These are phyloP conservation scores for Tamandua tetradactyla DNA, from an alignment of 2,797 vertebrate genomes.

Conservation along the genomic window DNA sequence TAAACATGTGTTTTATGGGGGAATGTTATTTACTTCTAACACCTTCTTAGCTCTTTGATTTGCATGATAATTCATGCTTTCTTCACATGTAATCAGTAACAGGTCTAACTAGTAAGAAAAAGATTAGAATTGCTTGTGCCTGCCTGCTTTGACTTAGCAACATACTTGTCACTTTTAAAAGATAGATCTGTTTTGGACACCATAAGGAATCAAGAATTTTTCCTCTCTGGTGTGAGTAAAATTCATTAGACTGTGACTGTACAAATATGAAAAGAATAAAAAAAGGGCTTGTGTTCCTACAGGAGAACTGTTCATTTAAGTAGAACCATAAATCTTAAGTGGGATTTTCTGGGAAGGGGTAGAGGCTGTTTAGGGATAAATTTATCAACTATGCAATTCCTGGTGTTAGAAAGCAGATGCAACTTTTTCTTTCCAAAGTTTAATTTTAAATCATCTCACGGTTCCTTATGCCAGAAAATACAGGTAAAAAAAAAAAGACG, in stretches of 20 bases:
- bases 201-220: slow-evolving; percentile 17
- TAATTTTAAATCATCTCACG: neutral
- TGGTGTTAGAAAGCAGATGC: slow-evolving; percentile 14
- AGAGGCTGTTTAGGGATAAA: neutral
- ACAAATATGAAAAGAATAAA: no score
- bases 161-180: slow-evolving; percentile 24
- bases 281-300: neutral
- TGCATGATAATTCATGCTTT: neutral
- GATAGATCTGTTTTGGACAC: neutral
- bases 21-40: no score
- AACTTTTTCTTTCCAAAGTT: neutral
- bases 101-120: neutral
- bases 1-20: no score
- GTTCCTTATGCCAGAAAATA: neutral
- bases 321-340: neutral
- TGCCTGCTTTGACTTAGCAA: neutral
- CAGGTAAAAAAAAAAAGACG: neutral
- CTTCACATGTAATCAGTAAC: neutral
- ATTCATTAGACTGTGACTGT: neutral
- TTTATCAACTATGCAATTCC: neutral
- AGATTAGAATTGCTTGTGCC: neutral
- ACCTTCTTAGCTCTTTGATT: neutral
- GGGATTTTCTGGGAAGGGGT: slow-evolving; percentile 27
- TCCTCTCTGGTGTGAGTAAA: slow-evolving; percentile 13
- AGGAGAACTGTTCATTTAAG: neutral